phyloP scores from a whole-genome alignment of 2,888 invertebrate genomes.

The Chrysodeixis includens region DNA sequence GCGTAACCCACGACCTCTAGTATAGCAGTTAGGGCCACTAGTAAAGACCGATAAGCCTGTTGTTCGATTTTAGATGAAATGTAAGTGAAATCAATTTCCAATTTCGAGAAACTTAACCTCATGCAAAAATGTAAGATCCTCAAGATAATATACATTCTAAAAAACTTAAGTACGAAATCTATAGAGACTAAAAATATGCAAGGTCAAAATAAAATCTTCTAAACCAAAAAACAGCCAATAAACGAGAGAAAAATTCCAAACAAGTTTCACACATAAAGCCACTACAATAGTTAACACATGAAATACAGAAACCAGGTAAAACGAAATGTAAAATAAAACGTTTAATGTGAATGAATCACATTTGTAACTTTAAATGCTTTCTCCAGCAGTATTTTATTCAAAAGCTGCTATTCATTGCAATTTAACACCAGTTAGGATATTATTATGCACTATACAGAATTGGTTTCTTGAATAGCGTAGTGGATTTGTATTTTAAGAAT shows the following conservation, averaged over 20 bases:
- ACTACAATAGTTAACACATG: background rate
- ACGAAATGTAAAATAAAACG: slow-evolving; percentile 2
- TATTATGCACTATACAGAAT: slow-evolving; percentile 6
- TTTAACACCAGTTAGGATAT: slow-evolving; percentile 7
- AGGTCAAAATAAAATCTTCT: background rate
- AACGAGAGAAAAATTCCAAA: background rate
- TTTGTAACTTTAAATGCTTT: slow-evolving; percentile 8
- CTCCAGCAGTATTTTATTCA: slow-evolving; percentile 5
- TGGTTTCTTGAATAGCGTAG: slow-evolving; percentile 1
- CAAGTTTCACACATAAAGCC: background rate
- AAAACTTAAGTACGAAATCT: too few species aligned
- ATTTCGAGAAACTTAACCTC: too few species aligned
- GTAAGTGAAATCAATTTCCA: too few species aligned
- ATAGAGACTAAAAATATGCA: too few species aligned
- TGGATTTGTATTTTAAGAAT: background rate
- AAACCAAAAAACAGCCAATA: background rate
- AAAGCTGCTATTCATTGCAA: slow-evolving; percentile 9
- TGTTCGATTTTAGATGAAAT: too few species aligned
- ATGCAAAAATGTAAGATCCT: too few species aligned
- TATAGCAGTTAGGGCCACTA: too few species aligned
- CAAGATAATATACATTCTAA: too few species aligned
- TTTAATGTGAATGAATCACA: slow-evolving; percentile 7
- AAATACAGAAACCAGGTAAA: background rate
- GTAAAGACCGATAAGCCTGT: too few species aligned
- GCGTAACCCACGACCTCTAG: too few species aligned